These are phyloP conservation scores for Alosa alosa DNA, from an alignment of 2,113 vertebrate species.

Conservation along the genomic window DNA sequence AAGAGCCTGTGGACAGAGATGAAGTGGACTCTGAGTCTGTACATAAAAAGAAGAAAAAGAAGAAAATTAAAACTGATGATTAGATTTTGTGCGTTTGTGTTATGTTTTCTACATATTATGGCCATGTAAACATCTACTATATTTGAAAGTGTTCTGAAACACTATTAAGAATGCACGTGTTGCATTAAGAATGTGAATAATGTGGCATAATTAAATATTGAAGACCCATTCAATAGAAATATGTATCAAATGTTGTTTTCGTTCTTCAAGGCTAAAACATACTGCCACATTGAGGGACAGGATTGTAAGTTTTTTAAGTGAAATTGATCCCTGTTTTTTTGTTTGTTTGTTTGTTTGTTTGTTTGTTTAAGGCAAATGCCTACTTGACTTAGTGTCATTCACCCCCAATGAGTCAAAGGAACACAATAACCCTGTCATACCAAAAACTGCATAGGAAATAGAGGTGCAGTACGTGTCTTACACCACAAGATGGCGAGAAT, in stretches of 20 bases:
- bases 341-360: too few species aligned
- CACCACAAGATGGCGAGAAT: slow-evolving; percentile 40
- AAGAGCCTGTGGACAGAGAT: slow-evolving; percentile 50
- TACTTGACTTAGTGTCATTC: background rate
- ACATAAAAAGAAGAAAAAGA: slow-evolving; percentile 68
- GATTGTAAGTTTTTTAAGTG: too few species aligned
- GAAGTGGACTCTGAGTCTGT: slow-evolving; percentile 36
- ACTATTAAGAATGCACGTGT: background rate
- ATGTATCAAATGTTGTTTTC: background rate
- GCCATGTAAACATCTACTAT: background rate
- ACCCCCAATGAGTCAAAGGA: background rate
- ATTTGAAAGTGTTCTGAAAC: background rate
- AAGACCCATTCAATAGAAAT: background rate
- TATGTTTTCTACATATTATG: background rate
- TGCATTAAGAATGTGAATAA: background rate
- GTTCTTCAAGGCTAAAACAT: background rate
- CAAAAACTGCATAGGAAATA: background rate
- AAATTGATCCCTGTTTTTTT: too few species aligned
- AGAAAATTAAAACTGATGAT: slow-evolving; percentile 61
- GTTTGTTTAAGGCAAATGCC: too few species aligned
- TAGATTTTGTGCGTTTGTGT: slow-evolving; percentile 33
- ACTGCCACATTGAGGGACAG: too few species aligned
- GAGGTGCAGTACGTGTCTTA: slow-evolving; percentile 19
- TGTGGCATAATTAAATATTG: background rate
- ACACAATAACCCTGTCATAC: background rate